Evolutionary conservation across 2,888 invertebrate species (phyloP), one percentile per base, ranked within the genome.

Genomic region (Heliconius ismenius): DNA sequence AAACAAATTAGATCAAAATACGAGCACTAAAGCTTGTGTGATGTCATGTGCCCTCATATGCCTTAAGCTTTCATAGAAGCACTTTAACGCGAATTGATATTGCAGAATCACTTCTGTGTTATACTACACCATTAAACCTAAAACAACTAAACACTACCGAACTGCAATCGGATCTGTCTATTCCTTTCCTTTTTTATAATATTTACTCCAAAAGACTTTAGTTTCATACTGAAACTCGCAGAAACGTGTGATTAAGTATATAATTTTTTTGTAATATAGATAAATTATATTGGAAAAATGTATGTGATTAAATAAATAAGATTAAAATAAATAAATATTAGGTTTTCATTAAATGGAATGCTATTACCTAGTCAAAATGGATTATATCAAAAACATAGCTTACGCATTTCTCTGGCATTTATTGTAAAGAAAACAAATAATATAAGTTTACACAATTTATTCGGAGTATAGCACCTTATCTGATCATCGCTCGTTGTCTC

Each of bases 341-440:
- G 60, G 39, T 60, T 73, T 73, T 62, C 62, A 73, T 62, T 62
- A 73, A 73, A 70, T 58, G 58, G 69, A 70, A 58, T 69, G 36
- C 67, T 65, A 24, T 65, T 49, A 69, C 69, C 62, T 32, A 75
- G 43, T 63, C 70, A 70, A 63, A 28, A 54, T 43, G 49, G 26
- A 69, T 75, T 54, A 63, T 36, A 64, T 26, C 32, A 63, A 49
- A 28, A n/a, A 36, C 54, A 74, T 68, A 68, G 74, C 74, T 36
- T 75, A 54, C 36, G 79, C 75, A 80, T 79, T 80, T 75, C 73
- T 76, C 73, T 60, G 72, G 75, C 80, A 77, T 78, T 78, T 79
- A 76, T 75, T 75, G 62, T 68, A 72, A 72, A 58, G 36, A 73
- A 78, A 76, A 60, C 49, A 68, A 62, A 32, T 28, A 39, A 73